These are phyloP conservation scores for Callinectes sapidus DNA, from an alignment of 2,888 invertebrate genomes.

Conservation along the genomic window DNA sequence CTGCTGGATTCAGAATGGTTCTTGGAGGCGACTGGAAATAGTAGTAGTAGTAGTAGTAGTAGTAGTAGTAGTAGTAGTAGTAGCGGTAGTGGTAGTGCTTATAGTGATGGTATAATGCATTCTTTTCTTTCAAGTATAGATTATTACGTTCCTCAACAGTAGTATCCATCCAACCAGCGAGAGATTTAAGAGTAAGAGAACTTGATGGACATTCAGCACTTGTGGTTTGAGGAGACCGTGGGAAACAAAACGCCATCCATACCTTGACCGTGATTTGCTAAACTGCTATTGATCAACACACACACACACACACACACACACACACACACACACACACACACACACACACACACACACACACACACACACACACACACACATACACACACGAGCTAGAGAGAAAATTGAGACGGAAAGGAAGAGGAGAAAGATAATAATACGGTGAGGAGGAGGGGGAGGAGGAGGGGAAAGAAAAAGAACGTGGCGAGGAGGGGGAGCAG, in stretches of 20 bases:
- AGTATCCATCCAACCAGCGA: neutral
- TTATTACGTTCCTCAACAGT: neutral
- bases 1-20: neutral
- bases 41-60: conserved; percentile 13
- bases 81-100: neutral
- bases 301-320: neutral
- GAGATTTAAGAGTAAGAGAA: neutral
- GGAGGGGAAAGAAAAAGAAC: no score
- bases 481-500: no score
- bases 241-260: neutral
- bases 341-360: conserved; percentile 17
- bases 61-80: conserved; percentile 37
- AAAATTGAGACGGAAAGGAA: no score
- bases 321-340: conserved; percentile 17
- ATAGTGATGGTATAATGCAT: neutral
- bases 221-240: neutral
- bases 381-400: no score
- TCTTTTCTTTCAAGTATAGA: neutral
- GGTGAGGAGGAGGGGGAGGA: no score
- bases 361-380: neutral
- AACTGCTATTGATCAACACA: neutral
- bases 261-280: neutral
- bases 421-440: no score
- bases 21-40: conserved; percentile 31
- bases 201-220: neutral